Conservation (phyloP, 2,113 vertebrate species). For the Desmodus rotundus region DNA sequence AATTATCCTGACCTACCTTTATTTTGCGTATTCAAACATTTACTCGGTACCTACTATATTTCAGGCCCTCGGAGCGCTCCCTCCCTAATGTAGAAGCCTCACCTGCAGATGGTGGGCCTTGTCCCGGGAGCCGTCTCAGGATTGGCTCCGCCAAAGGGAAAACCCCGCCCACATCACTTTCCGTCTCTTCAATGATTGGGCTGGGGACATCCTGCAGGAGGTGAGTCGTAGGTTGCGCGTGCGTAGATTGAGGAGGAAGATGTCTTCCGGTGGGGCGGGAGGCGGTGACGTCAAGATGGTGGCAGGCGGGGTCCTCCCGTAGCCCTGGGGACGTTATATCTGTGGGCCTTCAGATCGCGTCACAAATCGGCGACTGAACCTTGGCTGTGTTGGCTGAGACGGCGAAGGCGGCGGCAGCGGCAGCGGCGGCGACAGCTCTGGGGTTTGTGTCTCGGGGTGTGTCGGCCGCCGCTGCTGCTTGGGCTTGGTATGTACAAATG, state of each 20-base stretch:
- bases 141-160: neutral
- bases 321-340: conserved; percentile 22
- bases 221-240: neutral
- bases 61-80: accelerated
- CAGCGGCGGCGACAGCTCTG: conserved; percentile 71
- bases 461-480: conserved; percentile 72
- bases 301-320: neutral
- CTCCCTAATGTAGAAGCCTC: accelerated
- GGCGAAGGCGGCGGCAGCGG: conserved; percentile 30
- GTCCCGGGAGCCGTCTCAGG: neutral
- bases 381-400: conserved; percentile 34
- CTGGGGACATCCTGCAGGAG: accelerated
- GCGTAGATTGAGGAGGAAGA: neutral
- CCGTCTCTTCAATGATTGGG: neutral
- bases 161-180: neutral
- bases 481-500: conserved; percentile 78
- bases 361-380: conserved; percentile 49
- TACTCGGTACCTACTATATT: neutral
- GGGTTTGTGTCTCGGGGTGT: conserved; percentile 65
- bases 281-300: conserved; percentile 40
- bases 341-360: conserved; percentile 32
- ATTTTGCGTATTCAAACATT: neutral
- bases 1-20: neutral
- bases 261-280: conserved; percentile 38
- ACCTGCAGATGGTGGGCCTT: conserved; percentile 8